Evolutionary conservation across 2,888 invertebrate genomes (phyloP).

Genomic region (Agonum fuliginosum): DNA sequence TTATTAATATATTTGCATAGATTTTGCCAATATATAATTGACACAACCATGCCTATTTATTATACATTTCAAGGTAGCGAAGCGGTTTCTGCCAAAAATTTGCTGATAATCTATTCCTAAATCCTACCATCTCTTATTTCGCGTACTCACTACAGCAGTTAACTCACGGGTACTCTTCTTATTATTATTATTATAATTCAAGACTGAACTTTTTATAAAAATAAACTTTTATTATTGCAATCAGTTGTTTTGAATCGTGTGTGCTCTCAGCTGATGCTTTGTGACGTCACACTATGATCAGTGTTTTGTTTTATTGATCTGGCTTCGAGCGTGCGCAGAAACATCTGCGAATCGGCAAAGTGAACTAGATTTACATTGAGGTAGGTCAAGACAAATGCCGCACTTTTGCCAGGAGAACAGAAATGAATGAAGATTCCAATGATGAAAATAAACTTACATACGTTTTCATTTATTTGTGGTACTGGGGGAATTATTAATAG

Average conservation of each 20-base stretch:
- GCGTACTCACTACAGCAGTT: too few relatives aligned
- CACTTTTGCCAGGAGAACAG: conserved; percentile 47
- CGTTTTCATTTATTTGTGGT: not conserved
- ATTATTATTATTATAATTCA: too few relatives aligned
- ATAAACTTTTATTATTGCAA: not conserved
- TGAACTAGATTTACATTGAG: conserved; percentile 37
- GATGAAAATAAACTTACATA: not conserved
- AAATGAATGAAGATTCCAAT: too few relatives aligned
- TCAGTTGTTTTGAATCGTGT: not conserved
- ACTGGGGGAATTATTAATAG: not conserved
- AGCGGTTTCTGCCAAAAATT: too few relatives aligned
- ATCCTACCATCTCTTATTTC: too few relatives aligned
- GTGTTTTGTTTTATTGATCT: not conserved
- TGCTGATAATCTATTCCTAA: too few relatives aligned
- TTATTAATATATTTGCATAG: not conserved
- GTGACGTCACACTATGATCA: conserved; percentile 11
- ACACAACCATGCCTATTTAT: too few relatives aligned
- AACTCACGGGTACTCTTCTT: too few relatives aligned
- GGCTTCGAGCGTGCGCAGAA: not conserved
- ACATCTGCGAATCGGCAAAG: conserved; percentile 17
- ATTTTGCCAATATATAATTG: too few relatives aligned
- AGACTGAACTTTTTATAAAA: too few relatives aligned
- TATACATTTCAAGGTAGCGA: too few relatives aligned
- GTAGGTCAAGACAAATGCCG: conserved; percentile 42
- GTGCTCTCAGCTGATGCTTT: not conserved